Conservation (phyloP, 1,140 invertebrate species). For the Aphelinus certus region DNA sequence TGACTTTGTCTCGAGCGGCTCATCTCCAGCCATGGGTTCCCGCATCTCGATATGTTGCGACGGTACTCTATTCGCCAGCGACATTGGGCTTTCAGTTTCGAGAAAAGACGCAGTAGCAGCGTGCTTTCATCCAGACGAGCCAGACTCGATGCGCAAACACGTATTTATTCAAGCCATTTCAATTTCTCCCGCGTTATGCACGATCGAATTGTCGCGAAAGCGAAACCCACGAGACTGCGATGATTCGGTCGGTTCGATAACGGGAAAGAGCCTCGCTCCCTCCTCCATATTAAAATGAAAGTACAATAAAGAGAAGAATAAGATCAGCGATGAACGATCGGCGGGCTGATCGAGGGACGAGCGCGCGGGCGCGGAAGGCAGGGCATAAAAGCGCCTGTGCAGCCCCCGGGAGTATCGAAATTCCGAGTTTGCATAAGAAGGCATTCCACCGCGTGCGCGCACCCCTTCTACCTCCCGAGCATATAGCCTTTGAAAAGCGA, state of each 20-base stretch:
- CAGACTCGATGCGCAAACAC: no score
- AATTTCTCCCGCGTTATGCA: neutral
- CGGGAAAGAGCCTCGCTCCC: neutral
- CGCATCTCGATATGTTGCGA: no score
- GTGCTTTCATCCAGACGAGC: no score
- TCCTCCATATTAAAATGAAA: conserved; percentile 5
- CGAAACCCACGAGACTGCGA: neutral
- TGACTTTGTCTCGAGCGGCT: no score
- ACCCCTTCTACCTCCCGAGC: no score
- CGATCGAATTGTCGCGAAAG: conserved; percentile 1
- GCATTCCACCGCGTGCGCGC: neutral
- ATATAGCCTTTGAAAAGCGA: conserved; percentile 8
- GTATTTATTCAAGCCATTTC: neutral
- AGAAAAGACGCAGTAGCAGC: no score
- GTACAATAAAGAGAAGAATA: neutral
- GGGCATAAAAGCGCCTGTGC: no score
- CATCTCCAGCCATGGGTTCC: no score
- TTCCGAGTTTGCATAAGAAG: conserved; percentile 2
- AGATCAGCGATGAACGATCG: neutral
- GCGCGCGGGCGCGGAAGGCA: no score
- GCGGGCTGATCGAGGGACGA: neutral
- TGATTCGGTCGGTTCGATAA: no score
- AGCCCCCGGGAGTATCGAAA: conserved; percentile 5
- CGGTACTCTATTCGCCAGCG: no score
- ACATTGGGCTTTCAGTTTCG: no score